phyloP scores from a whole-genome alignment of 2,797 vertebrate species.

The Chiloscyllium punctatum region DNA sequence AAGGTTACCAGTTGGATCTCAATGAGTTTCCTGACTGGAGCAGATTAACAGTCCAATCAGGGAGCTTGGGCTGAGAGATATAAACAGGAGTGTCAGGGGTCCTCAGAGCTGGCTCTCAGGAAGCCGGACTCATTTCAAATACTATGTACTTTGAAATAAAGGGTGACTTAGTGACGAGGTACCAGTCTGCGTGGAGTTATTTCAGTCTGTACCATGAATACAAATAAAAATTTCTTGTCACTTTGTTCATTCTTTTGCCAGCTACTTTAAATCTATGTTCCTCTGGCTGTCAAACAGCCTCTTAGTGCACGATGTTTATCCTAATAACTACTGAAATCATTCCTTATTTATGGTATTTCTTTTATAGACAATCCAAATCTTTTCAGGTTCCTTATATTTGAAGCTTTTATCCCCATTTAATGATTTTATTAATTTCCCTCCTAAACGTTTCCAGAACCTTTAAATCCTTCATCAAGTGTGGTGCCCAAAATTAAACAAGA shows the following conservation, averaged over 20 bases:
- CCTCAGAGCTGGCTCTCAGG: too few relatives aligned
- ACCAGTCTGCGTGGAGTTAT: too few relatives aligned
- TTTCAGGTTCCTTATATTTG: too few relatives aligned
- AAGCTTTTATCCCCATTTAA: background rate
- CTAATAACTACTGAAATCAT: background rate
- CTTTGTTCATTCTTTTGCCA: background rate
- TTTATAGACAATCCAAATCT: background rate
- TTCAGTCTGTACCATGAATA: too few relatives aligned
- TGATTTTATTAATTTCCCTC: background rate
- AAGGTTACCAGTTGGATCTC: too few relatives aligned
- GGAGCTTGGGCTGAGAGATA: too few relatives aligned
- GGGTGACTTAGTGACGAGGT: too few relatives aligned
- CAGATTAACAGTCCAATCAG: too few relatives aligned
- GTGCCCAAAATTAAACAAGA: background rate
- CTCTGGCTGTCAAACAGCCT: background rate
- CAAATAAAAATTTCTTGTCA: background rate
- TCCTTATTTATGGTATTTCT: background rate
- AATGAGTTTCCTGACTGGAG: too few relatives aligned
- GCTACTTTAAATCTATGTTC: background rate
- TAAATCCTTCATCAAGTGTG: background rate
- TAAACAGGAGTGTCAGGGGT: too few relatives aligned
- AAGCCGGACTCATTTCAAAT: too few relatives aligned
- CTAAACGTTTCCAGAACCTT: background rate
- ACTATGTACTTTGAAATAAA: too few relatives aligned
- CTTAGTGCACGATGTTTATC: background rate